These are phyloP conservation scores for Sesia bembeciformis DNA, from an alignment of 2,888 invertebrate genomes.

Conservation along the genomic window DNA sequence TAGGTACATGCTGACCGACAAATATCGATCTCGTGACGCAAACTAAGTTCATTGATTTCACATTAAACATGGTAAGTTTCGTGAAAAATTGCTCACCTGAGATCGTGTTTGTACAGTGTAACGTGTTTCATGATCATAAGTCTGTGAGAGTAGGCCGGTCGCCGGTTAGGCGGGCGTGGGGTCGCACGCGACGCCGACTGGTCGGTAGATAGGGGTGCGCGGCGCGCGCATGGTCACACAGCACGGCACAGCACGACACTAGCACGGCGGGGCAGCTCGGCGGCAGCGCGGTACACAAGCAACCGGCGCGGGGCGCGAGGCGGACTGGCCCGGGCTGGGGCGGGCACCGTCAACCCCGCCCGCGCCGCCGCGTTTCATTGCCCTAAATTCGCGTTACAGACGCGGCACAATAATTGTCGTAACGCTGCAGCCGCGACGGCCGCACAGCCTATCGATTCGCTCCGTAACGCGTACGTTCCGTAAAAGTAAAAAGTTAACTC, in stretches of 20 bases:
- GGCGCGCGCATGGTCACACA: conserved; percentile 8
- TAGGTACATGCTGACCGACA: conserved; percentile 25
- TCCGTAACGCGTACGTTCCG: conserved; percentile 40
- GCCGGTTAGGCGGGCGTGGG: conserved; percentile 16
- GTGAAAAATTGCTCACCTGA: conserved; percentile 36
- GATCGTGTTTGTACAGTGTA: conserved; percentile 28
- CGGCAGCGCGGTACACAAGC: conserved; percentile 9
- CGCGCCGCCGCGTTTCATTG: conserved; percentile 35
- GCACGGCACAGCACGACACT: conserved; percentile 3
- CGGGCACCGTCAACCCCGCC: conserved; percentile 5
- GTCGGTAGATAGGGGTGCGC: conserved; percentile 6
- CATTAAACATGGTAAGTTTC: conserved; percentile 40
- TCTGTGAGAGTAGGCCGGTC: conserved; percentile 1
- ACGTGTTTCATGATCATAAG: conserved; percentile 24
- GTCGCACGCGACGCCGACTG: conserved; percentile 15
- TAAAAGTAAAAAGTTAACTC: conserved; percentile 67
- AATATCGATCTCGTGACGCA: conserved; percentile 41
- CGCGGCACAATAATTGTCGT: conserved; percentile 61
- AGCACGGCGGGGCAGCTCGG: conserved; percentile 11
- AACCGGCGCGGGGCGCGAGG: conserved; percentile 28
- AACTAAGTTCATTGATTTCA: conserved; percentile 50
- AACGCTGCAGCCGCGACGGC: conserved; percentile 56
- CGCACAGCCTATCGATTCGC: conserved; percentile 60
- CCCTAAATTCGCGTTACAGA: conserved; percentile 63
- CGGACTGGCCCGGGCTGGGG: conserved; percentile 37